Percentiles rank a stretch among this genome's conserved stretches.
Evolutionary conservation across 2,797 vertebrate species (phyloP).

Genomic region (Danio tinwini): DNA sequence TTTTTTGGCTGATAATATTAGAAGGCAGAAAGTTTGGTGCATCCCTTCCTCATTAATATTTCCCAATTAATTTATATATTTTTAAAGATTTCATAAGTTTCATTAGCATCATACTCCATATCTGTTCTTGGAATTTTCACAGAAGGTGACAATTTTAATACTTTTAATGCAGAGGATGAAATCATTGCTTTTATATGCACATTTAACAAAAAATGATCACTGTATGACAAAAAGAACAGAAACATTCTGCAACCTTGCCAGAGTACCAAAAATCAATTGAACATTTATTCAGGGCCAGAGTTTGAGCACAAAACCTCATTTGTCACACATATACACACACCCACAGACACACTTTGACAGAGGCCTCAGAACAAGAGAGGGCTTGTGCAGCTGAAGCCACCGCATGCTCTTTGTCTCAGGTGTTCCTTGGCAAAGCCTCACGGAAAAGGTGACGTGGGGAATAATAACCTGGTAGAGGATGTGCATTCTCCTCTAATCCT

Average conservation of each 20-base stretch:
- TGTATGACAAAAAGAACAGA: background rate
- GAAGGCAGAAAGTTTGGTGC: no score
- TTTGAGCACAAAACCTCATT: slow-evolving; percentile 34
- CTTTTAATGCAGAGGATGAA: background rate
- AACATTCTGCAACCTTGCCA: background rate
- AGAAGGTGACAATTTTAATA: background rate
- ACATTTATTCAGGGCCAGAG: background rate
- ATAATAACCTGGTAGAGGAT: slow-evolving; percentile 19
- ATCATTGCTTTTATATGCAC: background rate
- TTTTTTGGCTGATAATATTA: no score
- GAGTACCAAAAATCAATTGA: slow-evolving; percentile 21
- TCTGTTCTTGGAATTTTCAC: background rate
- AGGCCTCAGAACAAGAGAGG: slow-evolving; percentile 63
- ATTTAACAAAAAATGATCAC: no score
- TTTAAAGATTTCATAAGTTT: no score
- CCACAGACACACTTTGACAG: slow-evolving; percentile 43
- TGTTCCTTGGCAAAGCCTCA: slow-evolving; percentile 65
- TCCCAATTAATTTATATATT: no score
- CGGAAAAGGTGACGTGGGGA: slow-evolving; percentile 70
- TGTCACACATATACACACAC: slow-evolving; percentile 20
- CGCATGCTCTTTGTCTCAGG: slow-evolving; percentile 66
- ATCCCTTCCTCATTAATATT: no score
- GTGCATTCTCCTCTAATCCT: slow-evolving; percentile 2
- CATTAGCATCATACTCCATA: background rate
- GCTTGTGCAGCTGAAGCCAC: slow-evolving; percentile 64